Evolutionary conservation across 2,113 vertebrate genomes (phyloP).

Genomic region (Tenrec ecaudatus): DNA sequence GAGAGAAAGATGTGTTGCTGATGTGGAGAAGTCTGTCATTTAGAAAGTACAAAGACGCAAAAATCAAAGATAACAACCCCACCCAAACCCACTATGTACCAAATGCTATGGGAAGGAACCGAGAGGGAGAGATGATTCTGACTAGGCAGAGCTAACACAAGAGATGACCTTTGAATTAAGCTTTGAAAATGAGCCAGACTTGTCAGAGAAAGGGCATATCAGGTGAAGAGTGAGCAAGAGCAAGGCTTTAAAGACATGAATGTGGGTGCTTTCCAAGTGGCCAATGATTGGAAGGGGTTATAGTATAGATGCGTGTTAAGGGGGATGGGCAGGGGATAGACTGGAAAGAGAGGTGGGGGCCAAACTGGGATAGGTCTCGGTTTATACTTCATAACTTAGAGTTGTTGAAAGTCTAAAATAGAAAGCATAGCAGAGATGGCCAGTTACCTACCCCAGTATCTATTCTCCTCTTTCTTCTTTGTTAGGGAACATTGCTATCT

Average conservation of each 20-base stretch:
- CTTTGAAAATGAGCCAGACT: constrained; percentile 66
- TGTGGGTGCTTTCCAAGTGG: neutral
- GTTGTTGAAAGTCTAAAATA: neutral
- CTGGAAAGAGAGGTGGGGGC: neutral
- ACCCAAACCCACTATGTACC: neutral
- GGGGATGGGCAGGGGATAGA: neutral
- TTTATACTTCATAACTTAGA: too few relatives aligned
- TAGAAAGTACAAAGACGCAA: neutral
- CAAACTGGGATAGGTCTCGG: neutral
- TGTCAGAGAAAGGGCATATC: constrained; percentile 51
- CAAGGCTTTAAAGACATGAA: neutral
- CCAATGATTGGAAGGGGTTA: neutral
- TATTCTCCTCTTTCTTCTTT: neutral
- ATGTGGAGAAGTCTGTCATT: neutral
- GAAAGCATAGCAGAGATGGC: neutral
- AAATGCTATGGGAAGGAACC: neutral
- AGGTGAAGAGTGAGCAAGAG: neutral
- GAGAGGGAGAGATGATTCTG: neutral
- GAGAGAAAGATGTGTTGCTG: neutral
- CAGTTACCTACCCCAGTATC: neutral
- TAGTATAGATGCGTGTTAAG: neutral
- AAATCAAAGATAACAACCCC: neutral
- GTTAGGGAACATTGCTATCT: neutral
- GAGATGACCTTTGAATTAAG: constrained; percentile 56
- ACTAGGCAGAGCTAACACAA: neutral